A percentile compares a stretch with the other conserved stretches of the same genome.
Evolutionary conservation across 2,888 invertebrate genomes (phyloP).

Genomic region (Platynereis dumerilii): DNA sequence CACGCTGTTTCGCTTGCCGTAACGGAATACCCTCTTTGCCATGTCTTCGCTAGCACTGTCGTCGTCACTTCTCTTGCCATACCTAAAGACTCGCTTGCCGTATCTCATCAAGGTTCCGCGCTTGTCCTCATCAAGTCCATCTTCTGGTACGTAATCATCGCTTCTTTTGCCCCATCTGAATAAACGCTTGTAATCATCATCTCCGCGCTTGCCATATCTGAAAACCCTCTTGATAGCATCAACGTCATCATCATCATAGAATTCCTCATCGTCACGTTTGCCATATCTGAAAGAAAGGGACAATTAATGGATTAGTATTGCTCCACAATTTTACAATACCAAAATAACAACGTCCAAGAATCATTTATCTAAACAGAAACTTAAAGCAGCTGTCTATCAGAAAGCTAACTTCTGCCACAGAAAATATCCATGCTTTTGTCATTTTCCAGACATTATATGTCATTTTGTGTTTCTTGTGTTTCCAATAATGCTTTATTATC

Average conservation of each 20-base stretch:
- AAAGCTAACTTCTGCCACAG: no score
- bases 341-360: no score
- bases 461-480: no score
- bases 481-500: no score
- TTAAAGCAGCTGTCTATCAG: no score
- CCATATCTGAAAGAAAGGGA: constrained; percentile 16
- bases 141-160: not conserved
- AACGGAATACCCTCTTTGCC: constrained; percentile 1
- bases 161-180: constrained; percentile 23
- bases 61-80: constrained; percentile 10
- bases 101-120: constrained; percentile 15
- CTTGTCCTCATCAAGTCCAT: not conserved
- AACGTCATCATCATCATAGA: constrained; percentile 1
- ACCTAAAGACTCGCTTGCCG: constrained; percentile 18
- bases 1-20: constrained; percentile 11
- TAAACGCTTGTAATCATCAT: constrained; percentile 19
- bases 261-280: constrained; percentile 13
- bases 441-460: no score
- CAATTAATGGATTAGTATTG: constrained; percentile 14
- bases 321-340: no score
- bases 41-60: not conserved
- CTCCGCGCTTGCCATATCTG: constrained; percentile 20
- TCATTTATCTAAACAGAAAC: no score
- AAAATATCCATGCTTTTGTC: no score
- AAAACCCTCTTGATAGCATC: constrained; percentile 5